Evolutionary conservation across 2,888 invertebrate genomes (phyloP), one percentile per base, ranked within the genome.

Genomic region (Diarsia brunnea): DNA sequence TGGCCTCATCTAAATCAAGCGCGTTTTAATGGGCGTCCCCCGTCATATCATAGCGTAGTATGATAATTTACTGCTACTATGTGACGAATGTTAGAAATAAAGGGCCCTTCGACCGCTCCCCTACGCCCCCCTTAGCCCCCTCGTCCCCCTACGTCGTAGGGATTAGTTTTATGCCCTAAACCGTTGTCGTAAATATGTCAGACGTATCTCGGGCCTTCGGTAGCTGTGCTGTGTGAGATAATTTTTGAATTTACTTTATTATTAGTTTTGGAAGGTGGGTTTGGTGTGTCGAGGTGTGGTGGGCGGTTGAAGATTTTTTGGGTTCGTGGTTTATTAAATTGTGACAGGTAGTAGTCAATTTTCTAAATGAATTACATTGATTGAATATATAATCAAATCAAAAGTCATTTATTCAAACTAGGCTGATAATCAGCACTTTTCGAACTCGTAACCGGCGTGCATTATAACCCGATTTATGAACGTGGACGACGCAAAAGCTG

Each of bases 81-180:
- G 96, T 97, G 97, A 97, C 97, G 97, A 97, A 97, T 97, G 97
- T 96, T 95, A 95, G 96, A 96, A 97, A 96, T 96, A 96, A 96
- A 95, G 95, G 95, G 94, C 95, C 93, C 92, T 91, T 91, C 91
- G 90, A 88, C 90, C 89, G 90, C 88, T 87, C 86, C 87, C 82
- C 83, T 81, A 79, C 12, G 21, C 63, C 63, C 60, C 63, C 63
- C 43, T 47, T n/a, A 16, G n/a, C 84, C 84, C 82, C 78, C 82
- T 75, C 75, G 84, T 45, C 90, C 85, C 90, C 89, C 88, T 89
- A 84, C 90, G 90, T 87, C 91, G 90, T 87, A 92, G 92, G 95
- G 96, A 96, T 96, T 96, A 96, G 95, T 95, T 95, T 95, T 95
- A 95, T 94, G 93, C 93, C 94, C 95, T 95, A 95, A 95, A 94